A percentile compares a stretch with the other conserved stretches of the same genome.
These are phyloP conservation scores for Drosophila burlai DNA, from an alignment of 1,140 invertebrate genomes.

Conservation along the genomic window DNA sequence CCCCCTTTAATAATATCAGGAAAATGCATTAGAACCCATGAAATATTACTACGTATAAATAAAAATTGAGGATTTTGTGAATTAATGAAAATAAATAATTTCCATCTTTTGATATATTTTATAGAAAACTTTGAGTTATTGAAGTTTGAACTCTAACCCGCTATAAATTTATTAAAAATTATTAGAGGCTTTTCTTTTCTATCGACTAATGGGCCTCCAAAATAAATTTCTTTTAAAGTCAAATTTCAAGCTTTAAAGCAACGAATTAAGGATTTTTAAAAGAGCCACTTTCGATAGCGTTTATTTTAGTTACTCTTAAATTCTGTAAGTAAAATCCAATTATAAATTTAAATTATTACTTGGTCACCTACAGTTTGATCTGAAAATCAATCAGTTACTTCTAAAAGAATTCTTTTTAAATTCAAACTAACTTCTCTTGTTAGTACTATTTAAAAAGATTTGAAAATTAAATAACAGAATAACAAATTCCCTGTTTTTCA, in stretches of 20 bases:
- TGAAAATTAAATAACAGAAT: neutral
- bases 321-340: no score
- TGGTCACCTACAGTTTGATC: no score
- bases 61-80: neutral
- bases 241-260: neutral
- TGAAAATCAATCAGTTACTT: no score
- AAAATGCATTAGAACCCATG: neutral
- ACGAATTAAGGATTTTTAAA: no score
- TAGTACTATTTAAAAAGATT: neutral
- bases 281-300: no score
- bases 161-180: neutral
- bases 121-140: neutral
- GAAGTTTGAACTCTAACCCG: no score
- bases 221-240: no score
- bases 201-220: neutral
- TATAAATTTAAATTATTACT: neutral
- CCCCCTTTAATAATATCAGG: neutral
- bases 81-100: neutral
- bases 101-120: neutral
- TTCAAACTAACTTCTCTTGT: neutral
- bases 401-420: neutral
- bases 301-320: no score
- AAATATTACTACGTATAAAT: constrained; percentile 8
- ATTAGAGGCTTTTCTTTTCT: neutral
- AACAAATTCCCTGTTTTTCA: neutral